phyloP scores from a whole-genome alignment of 2,888 invertebrate genomes.

The Polyploca ridens region DNA sequence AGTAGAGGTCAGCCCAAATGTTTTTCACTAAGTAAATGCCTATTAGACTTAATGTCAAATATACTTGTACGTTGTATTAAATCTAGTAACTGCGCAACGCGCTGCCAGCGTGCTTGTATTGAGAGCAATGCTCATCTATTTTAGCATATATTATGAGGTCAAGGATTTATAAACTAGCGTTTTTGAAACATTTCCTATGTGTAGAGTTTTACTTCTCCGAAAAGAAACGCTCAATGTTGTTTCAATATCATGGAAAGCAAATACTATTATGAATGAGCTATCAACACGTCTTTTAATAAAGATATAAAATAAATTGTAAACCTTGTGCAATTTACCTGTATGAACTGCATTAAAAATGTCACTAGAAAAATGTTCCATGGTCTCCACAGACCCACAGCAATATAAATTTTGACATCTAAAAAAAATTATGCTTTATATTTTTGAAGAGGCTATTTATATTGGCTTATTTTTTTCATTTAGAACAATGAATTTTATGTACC shows the following conservation, averaged over 20 bases:
- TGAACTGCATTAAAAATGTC: neutral
- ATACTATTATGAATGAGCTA: neutral
- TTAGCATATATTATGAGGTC: slow-evolving; percentile 77
- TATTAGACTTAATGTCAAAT: slow-evolving; percentile 20
- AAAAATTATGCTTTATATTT: neutral
- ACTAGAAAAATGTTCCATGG: neutral
- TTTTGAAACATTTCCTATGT: slow-evolving; percentile 23
- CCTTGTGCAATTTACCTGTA: neutral
- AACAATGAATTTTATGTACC: slow-evolving; percentile 33
- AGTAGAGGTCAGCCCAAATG: slow-evolving; percentile 77
- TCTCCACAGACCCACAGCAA: neutral
- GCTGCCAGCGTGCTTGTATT: slow-evolving; percentile 65
- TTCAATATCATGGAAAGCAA: neutral
- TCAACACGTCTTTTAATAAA: neutral
- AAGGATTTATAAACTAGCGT: slow-evolving; percentile 63
- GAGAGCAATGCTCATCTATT: slow-evolving; percentile 79
- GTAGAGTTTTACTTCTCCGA: slow-evolving; percentile 12
- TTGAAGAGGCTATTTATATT: neutral
- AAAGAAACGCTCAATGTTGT: no score
- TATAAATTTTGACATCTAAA: neutral
- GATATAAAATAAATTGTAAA: neutral
- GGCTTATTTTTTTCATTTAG: slow-evolving; percentile 20
- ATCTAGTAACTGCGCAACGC: slow-evolving; percentile 59
- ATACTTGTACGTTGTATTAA: slow-evolving; percentile 44
- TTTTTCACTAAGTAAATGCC: slow-evolving; percentile 21